phyloP scores from a whole-genome alignment of 1,140 invertebrate species.

The Ceratina calcarata region DNA sequence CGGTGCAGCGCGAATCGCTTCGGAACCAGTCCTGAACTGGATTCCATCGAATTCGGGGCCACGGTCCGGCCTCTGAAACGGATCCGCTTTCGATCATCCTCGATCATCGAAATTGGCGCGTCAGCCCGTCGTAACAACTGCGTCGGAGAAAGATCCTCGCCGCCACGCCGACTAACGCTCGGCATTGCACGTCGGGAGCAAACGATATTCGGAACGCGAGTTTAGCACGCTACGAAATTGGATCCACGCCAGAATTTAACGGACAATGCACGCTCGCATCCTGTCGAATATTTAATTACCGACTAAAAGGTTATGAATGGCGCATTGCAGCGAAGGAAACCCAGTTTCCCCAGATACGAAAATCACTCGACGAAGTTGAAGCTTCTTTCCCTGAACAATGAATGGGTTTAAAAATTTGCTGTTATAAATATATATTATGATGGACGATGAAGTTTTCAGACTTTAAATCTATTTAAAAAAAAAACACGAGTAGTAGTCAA shows the following conservation, averaged over 20 bases:
- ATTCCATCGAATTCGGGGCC: conserved; percentile 49
- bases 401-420: too few species aligned
- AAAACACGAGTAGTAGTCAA: too few species aligned
- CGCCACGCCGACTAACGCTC: neutral
- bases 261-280: conserved; percentile 21
- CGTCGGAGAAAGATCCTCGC: conserved; percentile 8
- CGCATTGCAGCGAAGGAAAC: neutral
- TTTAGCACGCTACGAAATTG: neutral
- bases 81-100: conserved; percentile 54
- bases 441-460: too few species aligned
- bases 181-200: neutral
- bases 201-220: neutral
- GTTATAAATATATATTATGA: too few species aligned
- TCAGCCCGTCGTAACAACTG: neutral
- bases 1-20: neutral
- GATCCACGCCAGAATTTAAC: neutral
- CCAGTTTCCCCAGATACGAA: neutral
- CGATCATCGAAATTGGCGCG: conserved; percentile 46
- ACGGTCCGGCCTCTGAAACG: conserved; percentile 43
- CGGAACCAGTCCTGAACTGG: conserved; percentile 39
- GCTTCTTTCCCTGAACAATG: too few species aligned
- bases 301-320: neutral
- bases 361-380: too few species aligned
- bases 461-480: too few species aligned
- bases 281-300: neutral